Evolutionary conservation across 2,888 invertebrate species (phyloP).

Genomic region (Ceratothoa steindachneri): DNA sequence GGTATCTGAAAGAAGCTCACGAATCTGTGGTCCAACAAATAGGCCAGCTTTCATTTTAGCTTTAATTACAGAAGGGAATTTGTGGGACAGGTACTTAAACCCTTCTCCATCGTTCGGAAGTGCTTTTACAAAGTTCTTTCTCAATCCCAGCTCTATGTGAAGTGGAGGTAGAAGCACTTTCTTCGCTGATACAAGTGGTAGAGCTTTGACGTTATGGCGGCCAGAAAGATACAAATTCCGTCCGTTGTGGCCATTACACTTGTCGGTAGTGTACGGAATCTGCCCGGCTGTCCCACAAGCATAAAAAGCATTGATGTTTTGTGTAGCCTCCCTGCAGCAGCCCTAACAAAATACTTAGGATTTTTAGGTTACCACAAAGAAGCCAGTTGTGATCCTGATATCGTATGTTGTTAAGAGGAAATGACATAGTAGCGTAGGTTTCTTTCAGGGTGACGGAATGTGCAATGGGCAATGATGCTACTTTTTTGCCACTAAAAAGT

Average conservation of each 20-base stretch:
- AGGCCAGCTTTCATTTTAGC: no score
- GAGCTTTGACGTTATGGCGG: no score
- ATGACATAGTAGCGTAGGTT: background rate
- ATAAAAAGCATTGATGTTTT: background rate
- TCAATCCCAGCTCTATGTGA: no score
- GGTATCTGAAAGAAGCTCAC: no score
- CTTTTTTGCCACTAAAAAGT: background rate
- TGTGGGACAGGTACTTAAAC: no score
- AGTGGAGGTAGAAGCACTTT: no score
- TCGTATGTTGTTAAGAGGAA: background rate
- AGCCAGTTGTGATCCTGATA: background rate
- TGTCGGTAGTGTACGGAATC: background rate
- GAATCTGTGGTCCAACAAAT: no score
- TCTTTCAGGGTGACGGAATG: constrained; percentile 3
- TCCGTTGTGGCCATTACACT: no score
- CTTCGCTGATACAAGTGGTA: no score
- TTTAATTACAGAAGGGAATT: no score
- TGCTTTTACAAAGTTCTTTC: no score
- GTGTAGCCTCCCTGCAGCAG: background rate
- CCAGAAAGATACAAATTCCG: background rate
- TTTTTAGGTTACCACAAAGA: background rate
- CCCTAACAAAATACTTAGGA: background rate
- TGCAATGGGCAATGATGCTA: background rate
- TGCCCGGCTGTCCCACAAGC: constrained; percentile 10
- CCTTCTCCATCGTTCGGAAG: no score